Conservation (phyloP, 2,888 invertebrate species). For the Ceriagrion tenellum region DNA sequence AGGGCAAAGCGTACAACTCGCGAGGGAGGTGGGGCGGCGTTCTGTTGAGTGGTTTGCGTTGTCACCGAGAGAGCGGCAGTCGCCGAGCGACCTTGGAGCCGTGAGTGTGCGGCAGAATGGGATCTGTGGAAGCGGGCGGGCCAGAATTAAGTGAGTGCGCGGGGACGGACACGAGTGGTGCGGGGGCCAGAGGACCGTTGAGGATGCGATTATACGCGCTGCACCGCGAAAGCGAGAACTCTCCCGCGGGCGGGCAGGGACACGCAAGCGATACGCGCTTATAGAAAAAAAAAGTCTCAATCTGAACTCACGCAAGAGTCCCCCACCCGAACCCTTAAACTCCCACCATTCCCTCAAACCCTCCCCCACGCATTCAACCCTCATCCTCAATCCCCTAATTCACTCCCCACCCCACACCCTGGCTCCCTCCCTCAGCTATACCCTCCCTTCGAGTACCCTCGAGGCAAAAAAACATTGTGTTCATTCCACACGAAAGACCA, state of each 20-base stretch:
- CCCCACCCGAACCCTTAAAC: too few species aligned
- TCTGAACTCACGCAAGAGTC: not conserved
- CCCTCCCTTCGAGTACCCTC: not conserved
- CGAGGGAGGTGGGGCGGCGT: not conserved
- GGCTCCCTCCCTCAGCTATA: not conserved
- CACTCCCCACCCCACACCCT: not conserved
- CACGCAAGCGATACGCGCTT: too few species aligned
- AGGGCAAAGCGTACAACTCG: not conserved
- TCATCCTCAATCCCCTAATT: not conserved
- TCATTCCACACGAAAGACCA: constrained; percentile 66
- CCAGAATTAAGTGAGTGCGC: not conserved
- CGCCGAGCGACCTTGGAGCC: not conserved
- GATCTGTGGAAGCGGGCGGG: not conserved
- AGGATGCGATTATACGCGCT: not conserved
- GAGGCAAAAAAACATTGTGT: constrained; percentile 47
- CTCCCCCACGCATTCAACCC: not conserved
- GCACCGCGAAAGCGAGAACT: not conserved
- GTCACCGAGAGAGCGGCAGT: not conserved
- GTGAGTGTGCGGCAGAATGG: not conserved
- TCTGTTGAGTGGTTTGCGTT: not conserved
- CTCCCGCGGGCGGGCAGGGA: not conserved
- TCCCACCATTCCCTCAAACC: not conserved
- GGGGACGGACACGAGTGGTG: constrained; percentile 23
- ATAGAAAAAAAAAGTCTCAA: not conserved
- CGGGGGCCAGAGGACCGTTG: constrained; percentile 30